Evolutionary conservation across 2,888 invertebrate species (phyloP).

Genomic region (Seira ritae): DNA sequence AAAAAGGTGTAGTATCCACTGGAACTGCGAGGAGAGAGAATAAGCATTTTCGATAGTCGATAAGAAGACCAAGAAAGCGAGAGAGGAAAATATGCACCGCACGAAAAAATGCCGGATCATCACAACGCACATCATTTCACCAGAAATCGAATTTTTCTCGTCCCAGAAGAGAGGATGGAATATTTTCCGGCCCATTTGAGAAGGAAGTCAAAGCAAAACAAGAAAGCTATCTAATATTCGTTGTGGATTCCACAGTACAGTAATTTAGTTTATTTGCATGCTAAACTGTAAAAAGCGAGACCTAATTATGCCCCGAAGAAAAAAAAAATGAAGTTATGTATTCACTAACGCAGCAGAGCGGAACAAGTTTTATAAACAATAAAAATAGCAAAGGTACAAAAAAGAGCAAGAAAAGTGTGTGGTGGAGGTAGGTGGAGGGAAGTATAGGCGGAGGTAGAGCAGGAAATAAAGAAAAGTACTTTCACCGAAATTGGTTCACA

Average conservation of each 20-base stretch:
- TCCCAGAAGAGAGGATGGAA: background rate
- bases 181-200: background rate
- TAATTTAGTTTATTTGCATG: constrained; percentile 22
- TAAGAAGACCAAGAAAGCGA: background rate
- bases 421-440: background rate
- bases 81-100: background rate
- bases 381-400: background rate
- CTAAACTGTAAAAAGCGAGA: constrained; percentile 21
- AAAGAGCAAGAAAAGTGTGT: background rate
- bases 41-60: too few species aligned
- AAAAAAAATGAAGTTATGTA: background rate
- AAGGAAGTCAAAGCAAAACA: background rate
- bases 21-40: too few species aligned
- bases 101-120: constrained; percentile 9
- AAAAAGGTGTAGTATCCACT: too few species aligned
- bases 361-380: constrained; percentile 1
- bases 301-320: constrained; percentile 17
- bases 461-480: constrained; percentile 19
- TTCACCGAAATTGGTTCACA: constrained; percentile 19
- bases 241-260: background rate
- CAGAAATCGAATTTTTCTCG: background rate
- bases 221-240: background rate
- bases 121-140: background rate
- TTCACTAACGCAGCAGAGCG: background rate
- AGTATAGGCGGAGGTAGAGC: too few species aligned